Evolutionary conservation across 2,888 invertebrate species (phyloP).

Genomic region (Horisme vitalbata): DNA sequence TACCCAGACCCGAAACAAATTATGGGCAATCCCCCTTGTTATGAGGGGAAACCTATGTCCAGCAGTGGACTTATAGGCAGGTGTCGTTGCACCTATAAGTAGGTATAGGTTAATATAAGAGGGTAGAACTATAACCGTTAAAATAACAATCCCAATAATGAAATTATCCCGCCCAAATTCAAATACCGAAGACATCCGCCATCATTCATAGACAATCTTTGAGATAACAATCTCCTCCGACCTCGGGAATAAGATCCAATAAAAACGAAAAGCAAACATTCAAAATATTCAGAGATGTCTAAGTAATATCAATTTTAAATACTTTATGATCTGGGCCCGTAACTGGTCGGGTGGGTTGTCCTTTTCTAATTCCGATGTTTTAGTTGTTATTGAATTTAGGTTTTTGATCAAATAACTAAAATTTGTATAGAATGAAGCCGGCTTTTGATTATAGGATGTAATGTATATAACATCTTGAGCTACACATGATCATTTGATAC

Average conservation of each 20-base stretch:
- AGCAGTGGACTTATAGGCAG: too few relatives aligned
- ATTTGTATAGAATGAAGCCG: not conserved
- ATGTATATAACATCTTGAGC: too few relatives aligned
- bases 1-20: too few relatives aligned
- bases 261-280: constrained; percentile 52
- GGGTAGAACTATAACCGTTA: too few relatives aligned
- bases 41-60: too few relatives aligned
- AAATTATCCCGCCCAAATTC: not conserved
- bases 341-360: constrained; percentile 5
- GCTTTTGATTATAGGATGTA: too few relatives aligned
- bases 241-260: not conserved
- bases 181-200: not conserved
- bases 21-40: too few relatives aligned
- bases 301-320: constrained; percentile 66
- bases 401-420: constrained; percentile 7
- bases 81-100: too few relatives aligned
- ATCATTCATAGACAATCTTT: constrained; percentile 6
- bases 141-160: not conserved
- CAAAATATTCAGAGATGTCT: constrained; percentile 45
- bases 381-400: not conserved
- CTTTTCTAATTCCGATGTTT: constrained; percentile 6
- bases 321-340: constrained; percentile 51
- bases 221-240: constrained; percentile 16
- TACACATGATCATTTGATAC: too few relatives aligned
- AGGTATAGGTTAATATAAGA: too few relatives aligned